A percentile compares a stretch with the other conserved stretches of the same genome.
Evolutionary conservation across 1,140 invertebrate species (phyloP).

Genomic region (Metopolophium dirhodum): DNA sequence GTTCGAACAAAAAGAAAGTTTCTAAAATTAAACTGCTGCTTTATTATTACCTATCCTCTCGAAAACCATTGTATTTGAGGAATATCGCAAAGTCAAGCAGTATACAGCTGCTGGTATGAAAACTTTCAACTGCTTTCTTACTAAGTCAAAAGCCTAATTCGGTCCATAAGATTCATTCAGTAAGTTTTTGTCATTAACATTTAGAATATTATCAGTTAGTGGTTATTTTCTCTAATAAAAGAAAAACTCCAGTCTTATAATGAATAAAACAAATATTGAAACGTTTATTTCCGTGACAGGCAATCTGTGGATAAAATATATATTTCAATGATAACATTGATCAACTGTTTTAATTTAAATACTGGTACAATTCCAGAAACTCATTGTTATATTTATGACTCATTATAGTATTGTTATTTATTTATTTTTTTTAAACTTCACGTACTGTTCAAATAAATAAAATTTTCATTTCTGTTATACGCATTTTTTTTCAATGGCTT

Average conservation of each 20-base stretch:
- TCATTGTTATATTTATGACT: background rate
- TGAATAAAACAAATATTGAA: background rate
- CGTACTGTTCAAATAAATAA: background rate
- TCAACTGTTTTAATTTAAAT: background rate
- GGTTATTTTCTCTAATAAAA: background rate
- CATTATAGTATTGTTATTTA: background rate
- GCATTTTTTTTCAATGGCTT: background rate
- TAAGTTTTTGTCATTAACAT: conserved; percentile 22
- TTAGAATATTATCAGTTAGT: background rate
- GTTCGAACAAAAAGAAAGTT: conserved; percentile 30
- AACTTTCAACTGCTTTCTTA: conserved; percentile 45
- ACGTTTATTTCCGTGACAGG: background rate
- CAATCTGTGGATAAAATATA: background rate
- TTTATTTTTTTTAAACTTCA: background rate
- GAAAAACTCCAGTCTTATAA: background rate
- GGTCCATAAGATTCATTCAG: conserved; percentile 20
- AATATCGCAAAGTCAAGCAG: background rate
- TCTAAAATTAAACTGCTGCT: conserved; percentile 33
- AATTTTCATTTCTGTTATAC: background rate
- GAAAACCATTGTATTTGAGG: conserved; percentile 25
- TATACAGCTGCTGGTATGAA: background rate
- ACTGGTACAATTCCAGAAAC: background rate
- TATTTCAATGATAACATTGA: background rate
- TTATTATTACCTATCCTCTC: conserved; percentile 19
- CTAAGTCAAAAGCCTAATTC: conserved; percentile 45